phyloP scores from a whole-genome alignment of 2,888 invertebrate species.

The Thymelicus acteon region DNA sequence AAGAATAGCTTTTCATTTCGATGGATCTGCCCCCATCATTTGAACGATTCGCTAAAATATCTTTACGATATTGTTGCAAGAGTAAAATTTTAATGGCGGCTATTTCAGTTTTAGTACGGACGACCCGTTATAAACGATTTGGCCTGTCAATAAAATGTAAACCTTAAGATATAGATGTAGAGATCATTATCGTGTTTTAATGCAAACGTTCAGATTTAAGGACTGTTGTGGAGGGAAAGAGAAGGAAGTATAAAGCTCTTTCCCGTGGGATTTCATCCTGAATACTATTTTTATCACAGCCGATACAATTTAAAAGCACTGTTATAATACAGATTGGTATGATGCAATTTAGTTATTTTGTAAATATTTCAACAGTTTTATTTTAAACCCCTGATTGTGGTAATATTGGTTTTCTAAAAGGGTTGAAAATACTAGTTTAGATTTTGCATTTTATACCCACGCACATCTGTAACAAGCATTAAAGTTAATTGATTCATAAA shows the following conservation, averaged over 20 bases:
- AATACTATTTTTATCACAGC: conserved; percentile 24
- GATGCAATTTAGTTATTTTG: background rate
- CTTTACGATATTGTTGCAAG: conserved; percentile 9
- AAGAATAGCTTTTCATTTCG: background rate
- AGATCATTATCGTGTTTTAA: conserved; percentile 13
- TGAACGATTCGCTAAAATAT: conserved; percentile 9
- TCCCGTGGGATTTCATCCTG: conserved; percentile 49
- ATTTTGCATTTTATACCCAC: no score
- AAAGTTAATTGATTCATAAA: no score
- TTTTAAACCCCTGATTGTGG: no score
- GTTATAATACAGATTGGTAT: conserved; percentile 23
- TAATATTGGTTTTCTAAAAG: no score
- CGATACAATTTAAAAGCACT: conserved; percentile 22
- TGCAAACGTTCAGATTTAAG: background rate
- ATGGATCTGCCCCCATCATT: conserved; percentile 10
- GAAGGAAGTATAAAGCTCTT: conserved; percentile 51
- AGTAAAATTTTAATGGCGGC: conserved; percentile 20
- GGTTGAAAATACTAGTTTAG: no score
- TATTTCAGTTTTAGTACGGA: conserved; percentile 33
- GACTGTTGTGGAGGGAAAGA: conserved; percentile 34
- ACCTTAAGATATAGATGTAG: conserved; percentile 23
- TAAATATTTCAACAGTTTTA: no score
- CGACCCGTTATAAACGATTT: conserved; percentile 8
- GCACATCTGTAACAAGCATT: no score
- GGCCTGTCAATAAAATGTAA: conserved; percentile 6